phyloP scores from a whole-genome alignment of 2,888 invertebrate species.

The Andrena fulva region DNA sequence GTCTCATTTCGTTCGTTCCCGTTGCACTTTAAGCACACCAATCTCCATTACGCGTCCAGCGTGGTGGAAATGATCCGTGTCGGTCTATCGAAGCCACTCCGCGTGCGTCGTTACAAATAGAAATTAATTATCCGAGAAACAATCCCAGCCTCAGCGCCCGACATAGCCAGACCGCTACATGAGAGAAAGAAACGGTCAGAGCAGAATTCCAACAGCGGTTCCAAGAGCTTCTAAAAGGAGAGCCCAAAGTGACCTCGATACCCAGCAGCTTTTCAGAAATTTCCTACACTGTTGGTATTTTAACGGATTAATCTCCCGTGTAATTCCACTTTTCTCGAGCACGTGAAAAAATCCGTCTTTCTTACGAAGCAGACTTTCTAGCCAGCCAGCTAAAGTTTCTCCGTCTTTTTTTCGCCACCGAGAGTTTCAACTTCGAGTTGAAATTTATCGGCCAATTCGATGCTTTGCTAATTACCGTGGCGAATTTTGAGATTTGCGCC shows the following conservation, averaged over 20 bases:
- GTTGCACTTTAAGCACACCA: slow-evolving; percentile 24
- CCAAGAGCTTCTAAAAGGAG: not conserved
- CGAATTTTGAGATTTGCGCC: too few species aligned
- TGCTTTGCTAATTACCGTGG: too few species aligned
- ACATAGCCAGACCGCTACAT: slow-evolving; percentile 21
- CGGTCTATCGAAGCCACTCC: not conserved
- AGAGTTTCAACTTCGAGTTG: not conserved
- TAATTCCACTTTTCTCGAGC: not conserved
- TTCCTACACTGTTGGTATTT: not conserved
- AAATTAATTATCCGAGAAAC: slow-evolving; percentile 16
- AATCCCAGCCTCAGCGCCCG: slow-evolving; percentile 3
- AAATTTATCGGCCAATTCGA: not conserved
- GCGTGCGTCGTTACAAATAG: slow-evolving; percentile 11
- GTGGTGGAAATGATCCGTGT: not conserved
- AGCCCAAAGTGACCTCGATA: not conserved
- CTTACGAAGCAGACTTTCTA: slow-evolving; percentile 4
- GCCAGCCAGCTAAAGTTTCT: not conserved
- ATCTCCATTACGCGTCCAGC: slow-evolving; percentile 16
- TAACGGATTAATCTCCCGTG: not conserved
- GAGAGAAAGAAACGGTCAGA: slow-evolving; percentile 20
- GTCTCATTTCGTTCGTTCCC: slow-evolving; percentile 3
- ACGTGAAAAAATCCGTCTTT: not conserved
- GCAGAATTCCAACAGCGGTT: not conserved
- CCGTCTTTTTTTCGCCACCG: not conserved
- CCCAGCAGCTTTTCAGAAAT: slow-evolving; percentile 16